These are phyloP conservation scores for Hippocampus abdominalis DNA, from an alignment of 2,113 vertebrate genomes.

Conservation along the genomic window DNA sequence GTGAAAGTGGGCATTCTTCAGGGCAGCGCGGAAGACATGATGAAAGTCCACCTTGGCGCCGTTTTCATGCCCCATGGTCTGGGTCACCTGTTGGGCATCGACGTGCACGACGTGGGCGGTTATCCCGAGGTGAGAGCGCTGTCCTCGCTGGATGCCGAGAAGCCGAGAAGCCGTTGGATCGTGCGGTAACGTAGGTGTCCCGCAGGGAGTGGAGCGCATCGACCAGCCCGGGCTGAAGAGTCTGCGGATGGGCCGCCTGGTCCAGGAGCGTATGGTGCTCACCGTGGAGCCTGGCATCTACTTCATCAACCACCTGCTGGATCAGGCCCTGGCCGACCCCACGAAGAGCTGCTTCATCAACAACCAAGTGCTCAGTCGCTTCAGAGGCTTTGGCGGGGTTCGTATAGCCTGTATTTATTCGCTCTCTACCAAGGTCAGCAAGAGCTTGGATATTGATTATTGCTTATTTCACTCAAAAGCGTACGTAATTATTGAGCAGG, in stretches of 20 bases:
- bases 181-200: neutral
- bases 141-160: neutral
- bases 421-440: neutral
- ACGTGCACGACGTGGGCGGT: conserved; percentile 95
- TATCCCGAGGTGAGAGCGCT: conserved; percentile 84
- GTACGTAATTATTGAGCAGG: neutral
- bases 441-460: neutral
- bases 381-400: conserved; percentile 87
- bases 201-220: conserved; percentile 81
- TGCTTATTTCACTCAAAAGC: neutral
- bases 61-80: conserved; percentile 96
- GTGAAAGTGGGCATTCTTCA: conserved; percentile 79
- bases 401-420: conserved; percentile 47
- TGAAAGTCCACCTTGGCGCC: conserved; percentile 86
- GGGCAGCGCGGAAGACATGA: conserved; percentile 86
- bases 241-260: conserved; percentile 81
- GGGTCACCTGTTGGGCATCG: conserved; percentile 92
- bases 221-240: conserved; percentile 81
- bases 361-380: conserved; percentile 76
- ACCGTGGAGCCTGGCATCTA: conserved; percentile 95
- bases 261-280: conserved; percentile 89
- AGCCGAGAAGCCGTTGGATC: neutral
- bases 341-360: conserved; percentile 84
- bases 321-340: conserved; percentile 79
- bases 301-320: conserved; percentile 89